Percentiles rank a stretch among this genome's conserved stretches.
Conservation (phyloP, 2,797 vertebrate species). For the Melanotaenia trifasciata region DNA sequence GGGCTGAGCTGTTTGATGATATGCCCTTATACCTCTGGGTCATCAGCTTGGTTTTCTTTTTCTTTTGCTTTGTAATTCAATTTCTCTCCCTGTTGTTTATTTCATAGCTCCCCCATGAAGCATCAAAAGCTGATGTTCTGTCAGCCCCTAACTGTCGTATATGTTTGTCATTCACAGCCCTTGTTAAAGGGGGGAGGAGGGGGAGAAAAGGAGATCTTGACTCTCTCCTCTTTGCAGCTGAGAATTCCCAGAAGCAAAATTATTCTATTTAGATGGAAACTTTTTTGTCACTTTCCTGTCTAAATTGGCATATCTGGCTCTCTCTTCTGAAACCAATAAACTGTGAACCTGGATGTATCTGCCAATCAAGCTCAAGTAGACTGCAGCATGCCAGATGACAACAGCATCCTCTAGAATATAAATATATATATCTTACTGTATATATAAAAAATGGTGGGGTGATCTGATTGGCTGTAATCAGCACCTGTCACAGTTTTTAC, state of each 20-base stretch:
- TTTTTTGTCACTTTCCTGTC: conserved; percentile 93
- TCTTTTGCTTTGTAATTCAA: conserved; percentile 88
- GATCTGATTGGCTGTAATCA: conserved; percentile 87
- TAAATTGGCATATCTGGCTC: conserved; percentile 96
- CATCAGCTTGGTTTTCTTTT: conserved; percentile 43
- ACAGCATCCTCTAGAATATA: conserved; percentile 78
- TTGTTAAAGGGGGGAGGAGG: conserved; percentile 86
- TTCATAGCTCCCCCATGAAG: conserved; percentile 90
- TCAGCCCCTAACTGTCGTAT: conserved; percentile 90
- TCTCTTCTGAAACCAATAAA: conserved; percentile 94
- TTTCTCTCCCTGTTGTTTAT: conserved; percentile 90
- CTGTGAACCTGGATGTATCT: conserved; percentile 93
- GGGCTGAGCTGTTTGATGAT: conserved; percentile 27
- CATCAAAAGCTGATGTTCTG: conserved; percentile 90
- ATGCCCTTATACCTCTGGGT: conserved; percentile 50
- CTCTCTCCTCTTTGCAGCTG: conserved; percentile 83
- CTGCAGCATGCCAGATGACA: conserved; percentile 90
- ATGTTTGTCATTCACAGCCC: conserved; percentile 93
- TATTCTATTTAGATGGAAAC: conserved; percentile 95
- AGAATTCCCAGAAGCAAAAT: conserved; percentile 95
- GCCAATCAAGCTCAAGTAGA: conserved; percentile 92
- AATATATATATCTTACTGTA: conserved; percentile 58
- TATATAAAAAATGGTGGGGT: conserved; percentile 60
- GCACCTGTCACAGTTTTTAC: conserved; percentile 84
- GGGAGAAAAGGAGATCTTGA: conserved; percentile 80